Evolutionary conservation across 2,797 vertebrate genomes (phyloP), one percentile per base, ranked within the genome.

Genomic region (Scolopax rusticola): DNA sequence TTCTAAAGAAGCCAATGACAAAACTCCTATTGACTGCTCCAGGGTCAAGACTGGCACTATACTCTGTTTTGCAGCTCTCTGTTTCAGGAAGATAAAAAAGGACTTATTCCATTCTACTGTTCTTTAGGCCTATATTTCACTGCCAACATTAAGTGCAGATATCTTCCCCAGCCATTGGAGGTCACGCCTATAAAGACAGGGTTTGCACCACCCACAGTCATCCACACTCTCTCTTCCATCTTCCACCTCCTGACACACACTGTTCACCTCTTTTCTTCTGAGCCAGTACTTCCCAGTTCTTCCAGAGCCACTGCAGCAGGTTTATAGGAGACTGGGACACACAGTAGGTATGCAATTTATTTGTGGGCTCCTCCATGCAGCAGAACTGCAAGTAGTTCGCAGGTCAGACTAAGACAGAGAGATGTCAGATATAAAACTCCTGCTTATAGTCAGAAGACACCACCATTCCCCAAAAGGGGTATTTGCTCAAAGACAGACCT

Each of bases 331-430:
- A 24, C 20, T 27, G 60, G 53, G 61, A 77, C 2, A 2, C 16
- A 1, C 0, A 11, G 50, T 1, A 68, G 11, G 9, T 27, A 36
- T 19, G 24, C 6, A 33, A 9, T 12, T 33, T 2, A 2, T 15
- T 13, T 5, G 2, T 20, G 19, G 17, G 13, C 16, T 67, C 47
- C 48, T 50, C 21, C 27, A 47, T 15, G 19, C 51, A 74, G 28
- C 17, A 43, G 19, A 90, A n/a, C 27, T 61, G 19, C 54, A 54
- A 7, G 7, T 3, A 43, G 45, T 40, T 51, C 43, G 30, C 18
- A 65, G 27, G 21, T 21, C 51, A 73, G n/a, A 54, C n/a, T 40
- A 40, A 51, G 27, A 16, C 2, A 6, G 19, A 68, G 61, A 68
- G 27, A 40, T 23, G 23, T 21, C 19, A 36, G 12, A 9, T 19